Evolutionary conservation across 1,140 invertebrate genomes (phyloP), one percentile per base, ranked within the genome.

Genomic region (Triops cancriformis): DNA sequence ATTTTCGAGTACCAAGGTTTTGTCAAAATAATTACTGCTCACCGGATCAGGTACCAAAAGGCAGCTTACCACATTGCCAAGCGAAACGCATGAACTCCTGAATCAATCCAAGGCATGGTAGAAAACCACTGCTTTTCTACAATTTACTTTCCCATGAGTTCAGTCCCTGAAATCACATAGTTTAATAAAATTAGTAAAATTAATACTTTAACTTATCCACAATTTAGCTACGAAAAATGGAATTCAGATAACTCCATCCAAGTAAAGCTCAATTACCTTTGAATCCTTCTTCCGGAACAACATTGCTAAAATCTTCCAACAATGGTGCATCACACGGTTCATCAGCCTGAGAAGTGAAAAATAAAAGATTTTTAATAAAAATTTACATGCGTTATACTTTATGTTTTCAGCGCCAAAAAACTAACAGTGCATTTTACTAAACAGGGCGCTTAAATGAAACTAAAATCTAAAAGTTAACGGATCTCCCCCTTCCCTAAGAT

Each of bases 21-120:
- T 64, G 51, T 64, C 6, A 23, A 64, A n/a, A 64, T n/a, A 64
- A 18, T 64, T 64, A 64, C 51, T 64, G 51, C 14, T 64, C 51
- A 64, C 51, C 51, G 14, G 51, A 64, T 64, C 51, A 64, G 51
- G 51, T 64, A 64, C 51, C 51, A 64, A 18, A 64, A 64, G 51
- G 51, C 51, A 64, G 51, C 51, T n/a, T 0, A 64, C 51, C 51
- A 23, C 51, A 23, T n/a, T 64, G 14, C 23, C 51, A 10, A 64
- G 14, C 51, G 14, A 64, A 64, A 23, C 18, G 18, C 14, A 18
- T n/a, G 5, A 5, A n/a, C 14, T 64, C 23, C 23, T 64, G 51
- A 64, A 64, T 64, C 51, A 23, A 64, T 64, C 51, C 51, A 64
- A 64, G 51, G 51, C 51, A 64, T 64, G 6, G 6, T 18, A 14